Conservation (phyloP, 2,113 vertebrate species). For the Calypte anna region DNA sequence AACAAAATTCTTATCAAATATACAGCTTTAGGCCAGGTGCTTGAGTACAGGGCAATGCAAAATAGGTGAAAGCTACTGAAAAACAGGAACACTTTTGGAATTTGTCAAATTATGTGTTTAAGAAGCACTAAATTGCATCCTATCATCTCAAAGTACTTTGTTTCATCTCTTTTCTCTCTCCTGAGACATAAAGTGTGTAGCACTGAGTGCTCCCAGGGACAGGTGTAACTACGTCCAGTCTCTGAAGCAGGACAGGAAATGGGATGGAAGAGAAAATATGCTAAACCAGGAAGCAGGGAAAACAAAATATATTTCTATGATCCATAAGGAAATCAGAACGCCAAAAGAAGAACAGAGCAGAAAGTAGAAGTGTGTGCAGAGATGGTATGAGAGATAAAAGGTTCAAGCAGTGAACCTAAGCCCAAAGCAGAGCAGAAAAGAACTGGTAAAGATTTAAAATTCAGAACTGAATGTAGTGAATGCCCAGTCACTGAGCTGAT, state of each 20-base stretch:
- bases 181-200: not conserved
- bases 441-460: not conserved
- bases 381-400: not conserved
- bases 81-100: not conserved
- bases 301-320: not conserved
- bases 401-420: not conserved
- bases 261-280: not conserved
- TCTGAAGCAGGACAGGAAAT: not conserved
- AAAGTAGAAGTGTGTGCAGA: not conserved
- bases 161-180: not conserved
- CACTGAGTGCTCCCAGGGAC: not conserved
- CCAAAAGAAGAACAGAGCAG: not conserved
- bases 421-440: not conserved
- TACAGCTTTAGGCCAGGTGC: constrained; percentile 16
- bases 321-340: not conserved
- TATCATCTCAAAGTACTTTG: not conserved
- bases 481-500: not conserved
- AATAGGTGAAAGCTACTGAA: not conserved
- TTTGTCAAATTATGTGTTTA: not conserved
- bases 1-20: constrained; percentile 10
- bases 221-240: not conserved
- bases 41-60: not conserved
- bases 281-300: not conserved
- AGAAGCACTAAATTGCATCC: not conserved
- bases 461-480: not conserved